phyloP scores from a whole-genome alignment of 2,797 vertebrate genomes.

The Gymnoscopelus microlampas region DNA sequence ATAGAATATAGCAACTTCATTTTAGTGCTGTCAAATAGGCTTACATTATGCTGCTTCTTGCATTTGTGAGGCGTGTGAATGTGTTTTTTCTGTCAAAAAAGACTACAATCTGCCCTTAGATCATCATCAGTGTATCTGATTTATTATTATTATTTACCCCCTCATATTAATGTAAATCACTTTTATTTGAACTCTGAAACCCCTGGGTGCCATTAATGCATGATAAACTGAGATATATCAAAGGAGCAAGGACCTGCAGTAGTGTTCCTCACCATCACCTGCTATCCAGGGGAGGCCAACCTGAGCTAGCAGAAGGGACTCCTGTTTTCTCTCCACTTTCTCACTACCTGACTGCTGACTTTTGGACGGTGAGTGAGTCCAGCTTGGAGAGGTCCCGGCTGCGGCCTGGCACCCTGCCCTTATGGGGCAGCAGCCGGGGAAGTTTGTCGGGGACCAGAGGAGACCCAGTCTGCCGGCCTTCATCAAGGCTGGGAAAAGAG shows the following conservation, averaged over 20 bases:
- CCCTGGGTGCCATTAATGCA: conserved; percentile 64
- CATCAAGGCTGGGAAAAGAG: conserved; percentile 93
- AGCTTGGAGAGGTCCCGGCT: conserved; percentile 81
- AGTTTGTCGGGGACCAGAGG: conserved; percentile 97
- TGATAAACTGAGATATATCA: conserved; percentile 52
- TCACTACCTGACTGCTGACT: conserved; percentile 31
- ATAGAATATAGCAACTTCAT: not conserved
- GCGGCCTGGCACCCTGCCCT: conserved; percentile 85
- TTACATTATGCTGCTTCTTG: not conserved
- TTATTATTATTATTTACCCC: conserved; percentile 16
- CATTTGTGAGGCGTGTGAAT: not conserved
- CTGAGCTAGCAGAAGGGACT: conserved; percentile 44
- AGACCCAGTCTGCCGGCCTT: conserved; percentile 97
- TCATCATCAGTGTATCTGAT: conserved; percentile 11
- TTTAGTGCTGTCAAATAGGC: not conserved
- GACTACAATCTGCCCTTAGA: not conserved
- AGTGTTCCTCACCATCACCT: conserved; percentile 37
- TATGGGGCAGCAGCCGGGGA: conserved; percentile 99
- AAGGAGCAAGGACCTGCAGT: conserved; percentile 52
- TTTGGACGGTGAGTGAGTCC: conserved; percentile 56
- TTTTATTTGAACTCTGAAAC: conserved; percentile 43
- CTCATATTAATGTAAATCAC: conserved; percentile 48
- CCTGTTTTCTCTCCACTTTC: conserved; percentile 30
- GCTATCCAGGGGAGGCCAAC: conserved; percentile 45
- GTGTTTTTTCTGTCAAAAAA: not conserved